Evolutionary conservation across 1,140 invertebrate genomes (phyloP), one percentile per base, ranked within the genome.

Genomic region (Eulimnadia texana): DNA sequence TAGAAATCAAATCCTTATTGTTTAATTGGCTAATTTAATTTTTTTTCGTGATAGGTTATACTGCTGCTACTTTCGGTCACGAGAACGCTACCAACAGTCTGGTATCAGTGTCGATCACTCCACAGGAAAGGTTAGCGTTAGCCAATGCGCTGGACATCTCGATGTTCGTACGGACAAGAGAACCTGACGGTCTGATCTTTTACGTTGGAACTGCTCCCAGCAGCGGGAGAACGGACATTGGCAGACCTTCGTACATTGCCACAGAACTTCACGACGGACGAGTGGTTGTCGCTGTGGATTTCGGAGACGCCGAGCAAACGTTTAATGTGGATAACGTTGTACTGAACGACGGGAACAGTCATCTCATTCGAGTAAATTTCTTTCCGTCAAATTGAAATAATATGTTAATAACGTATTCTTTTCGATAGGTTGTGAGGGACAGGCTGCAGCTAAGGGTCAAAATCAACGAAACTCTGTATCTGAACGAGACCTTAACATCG

Each of bases 81-180:
- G 89, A 93, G 72, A 82, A 87, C 61, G 84, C 82, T 0, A 81
- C 76, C 0, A 78, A 80, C 66, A 84, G 84, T 64, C 78, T 85
- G 62, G 86, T 86, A 16, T 78, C 76, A 0, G 88, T 92, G 11
- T 74, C 73, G 47, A 84, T 90, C 19, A 75, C 78, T 0, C 80
- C 83, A 63, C 71, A 75, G 33, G 83, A 85, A 1, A 79, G 82
- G 24, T 72, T 80, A 27, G 80, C 82, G 0, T 84, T 93, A 42
- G 78, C 83, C 59, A 82, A 80, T 27, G 83, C 88, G 51, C 80
- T 93, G 25, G 88, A 94, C 70, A 85, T 96, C 49, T 93, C 90
- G 1, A 91, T 97, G 84, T 92, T 96, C 70, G 82, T 95, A 51
- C 77, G 88, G 28, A 96, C 93, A 0, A 77, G 90, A 50, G 82